A percentile compares a stretch with the other conserved stretches of the same genome.
These are phyloP conservation scores for Seira sanloemensis DNA, from an alignment of 2,888 invertebrate genomes.

Conservation along the genomic window DNA sequence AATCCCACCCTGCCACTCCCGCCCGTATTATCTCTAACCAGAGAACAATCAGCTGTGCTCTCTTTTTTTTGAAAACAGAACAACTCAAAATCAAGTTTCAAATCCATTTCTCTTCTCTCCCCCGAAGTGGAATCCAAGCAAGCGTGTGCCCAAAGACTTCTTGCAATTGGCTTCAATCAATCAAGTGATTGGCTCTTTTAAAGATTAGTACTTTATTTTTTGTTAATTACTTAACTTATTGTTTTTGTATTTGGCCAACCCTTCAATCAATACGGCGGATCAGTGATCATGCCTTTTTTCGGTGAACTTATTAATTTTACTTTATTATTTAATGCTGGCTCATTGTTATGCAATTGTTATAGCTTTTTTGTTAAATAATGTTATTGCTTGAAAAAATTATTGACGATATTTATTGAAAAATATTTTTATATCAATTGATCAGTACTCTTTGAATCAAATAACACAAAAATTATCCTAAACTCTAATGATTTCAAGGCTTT, in stretches of 20 bases:
- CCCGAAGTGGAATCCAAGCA: background rate
- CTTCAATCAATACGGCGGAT: constrained; percentile 44
- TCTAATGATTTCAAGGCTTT: too few species aligned
- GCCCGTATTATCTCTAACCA: constrained; percentile 39
- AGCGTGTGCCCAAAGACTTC: constrained; percentile 54
- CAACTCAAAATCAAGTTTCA: constrained; percentile 25
- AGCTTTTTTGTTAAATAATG: constrained; percentile 62
- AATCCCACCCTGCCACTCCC: constrained; percentile 65
- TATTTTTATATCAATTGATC: constrained; percentile 61
- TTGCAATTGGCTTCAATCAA: constrained; percentile 34
- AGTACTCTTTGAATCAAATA: constrained; percentile 57
- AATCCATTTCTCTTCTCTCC: constrained; percentile 18
- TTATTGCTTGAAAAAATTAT: constrained; percentile 69
- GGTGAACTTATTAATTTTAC: constrained; percentile 56
- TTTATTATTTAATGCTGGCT: constrained; percentile 71
- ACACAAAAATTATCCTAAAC: constrained; percentile 46
- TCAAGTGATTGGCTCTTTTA: constrained; percentile 39
- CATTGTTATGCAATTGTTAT: constrained; percentile 70
- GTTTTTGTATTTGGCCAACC: constrained; percentile 50
- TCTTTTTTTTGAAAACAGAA: constrained; percentile 20
- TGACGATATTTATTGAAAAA: constrained; percentile 71
- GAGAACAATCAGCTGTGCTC: constrained; percentile 64
- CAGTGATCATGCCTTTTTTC: constrained; percentile 52
- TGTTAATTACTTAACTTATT: constrained; percentile 34
- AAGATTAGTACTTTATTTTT: constrained; percentile 12